Conservation (phyloP, 2,797 vertebrate species). For the Peromyscus nudipes region DNA sequence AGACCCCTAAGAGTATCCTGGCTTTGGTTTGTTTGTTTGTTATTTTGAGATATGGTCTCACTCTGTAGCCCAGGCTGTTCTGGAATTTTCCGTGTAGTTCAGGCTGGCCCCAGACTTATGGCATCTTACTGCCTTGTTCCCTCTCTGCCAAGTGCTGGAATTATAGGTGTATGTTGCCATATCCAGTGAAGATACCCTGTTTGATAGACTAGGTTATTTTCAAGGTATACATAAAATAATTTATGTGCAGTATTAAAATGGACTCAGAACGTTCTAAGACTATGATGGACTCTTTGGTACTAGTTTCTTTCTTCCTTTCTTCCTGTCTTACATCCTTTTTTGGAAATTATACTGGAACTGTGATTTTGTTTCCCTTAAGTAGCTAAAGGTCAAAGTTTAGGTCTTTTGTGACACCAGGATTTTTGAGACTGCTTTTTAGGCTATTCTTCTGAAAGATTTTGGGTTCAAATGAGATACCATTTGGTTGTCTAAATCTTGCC, state of each 20-base stretch:
- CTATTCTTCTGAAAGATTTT: conserved; percentile 43
- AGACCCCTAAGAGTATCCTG: neutral
- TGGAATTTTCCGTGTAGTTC: neutral
- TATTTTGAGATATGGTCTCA: neutral
- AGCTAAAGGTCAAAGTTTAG: conserved; percentile 4
- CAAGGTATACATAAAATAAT: neutral
- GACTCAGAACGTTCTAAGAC: neutral
- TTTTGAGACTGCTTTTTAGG: neutral
- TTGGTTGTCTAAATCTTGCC: neutral
- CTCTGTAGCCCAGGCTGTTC: neutral
- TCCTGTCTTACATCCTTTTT: neutral
- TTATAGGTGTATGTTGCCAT: neutral
- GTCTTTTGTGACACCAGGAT: neutral
- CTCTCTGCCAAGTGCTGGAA: neutral
- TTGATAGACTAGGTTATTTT: neutral
- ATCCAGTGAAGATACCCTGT: neutral
- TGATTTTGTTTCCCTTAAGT: neutral
- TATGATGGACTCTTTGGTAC: neutral
- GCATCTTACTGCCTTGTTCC: neutral
- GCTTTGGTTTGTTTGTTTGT: neutral
- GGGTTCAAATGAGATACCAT: neutral
- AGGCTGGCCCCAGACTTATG: neutral
- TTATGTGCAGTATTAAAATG: conserved; percentile 16
- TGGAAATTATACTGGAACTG: conserved; percentile 4
- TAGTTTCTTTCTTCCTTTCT: neutral